Evolutionary conservation across 2,888 invertebrate species (phyloP).

Genomic region (Platycnemis pennipes): DNA sequence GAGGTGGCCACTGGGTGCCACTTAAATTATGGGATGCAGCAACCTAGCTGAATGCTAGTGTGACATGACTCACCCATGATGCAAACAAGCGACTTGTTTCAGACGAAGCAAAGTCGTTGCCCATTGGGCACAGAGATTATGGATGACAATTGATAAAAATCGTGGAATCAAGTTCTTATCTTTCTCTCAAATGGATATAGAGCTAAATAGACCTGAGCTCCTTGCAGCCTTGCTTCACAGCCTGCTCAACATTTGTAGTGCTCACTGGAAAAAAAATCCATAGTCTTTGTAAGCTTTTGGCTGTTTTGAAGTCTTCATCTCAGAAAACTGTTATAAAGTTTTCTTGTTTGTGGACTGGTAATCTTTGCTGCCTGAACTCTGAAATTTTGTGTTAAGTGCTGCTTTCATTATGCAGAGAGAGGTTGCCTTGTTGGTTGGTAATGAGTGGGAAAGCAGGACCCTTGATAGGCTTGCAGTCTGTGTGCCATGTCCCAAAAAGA

Average conservation of each 20-base stretch:
- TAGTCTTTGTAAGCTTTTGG: conserved; percentile 68
- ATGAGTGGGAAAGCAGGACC: not conserved
- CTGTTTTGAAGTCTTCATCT: conserved; percentile 67
- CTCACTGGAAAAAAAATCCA: conserved; percentile 65
- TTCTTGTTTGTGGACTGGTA: conserved; percentile 62
- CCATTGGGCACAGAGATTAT: conserved; percentile 35
- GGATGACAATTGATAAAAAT: conserved; percentile 45
- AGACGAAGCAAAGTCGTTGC: conserved; percentile 18
- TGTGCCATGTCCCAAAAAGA: conserved; percentile 65
- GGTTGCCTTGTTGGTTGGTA: conserved; percentile 62
- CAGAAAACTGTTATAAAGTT: conserved; percentile 62
- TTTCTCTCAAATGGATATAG: conserved; percentile 62
- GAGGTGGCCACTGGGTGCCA: not conserved
- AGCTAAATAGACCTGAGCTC: conserved; percentile 68
- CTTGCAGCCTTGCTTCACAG: conserved; percentile 67
- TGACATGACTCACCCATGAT: conserved; percentile 65
- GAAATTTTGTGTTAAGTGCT: conserved; percentile 54
- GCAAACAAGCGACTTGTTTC: conserved; percentile 32
- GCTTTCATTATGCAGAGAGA: conserved; percentile 51
- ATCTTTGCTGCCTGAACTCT: conserved; percentile 62
- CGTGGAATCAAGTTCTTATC: conserved; percentile 45
- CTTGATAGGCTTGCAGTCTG: conserved; percentile 59
- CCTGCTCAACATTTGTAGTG: conserved; percentile 68
- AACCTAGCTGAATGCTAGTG: conserved; percentile 56
- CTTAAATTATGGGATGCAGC: conserved; percentile 56